Evolutionary conservation across 2,113 vertebrate genomes (phyloP).

Genomic region (Monarcha castaneiventris): DNA sequence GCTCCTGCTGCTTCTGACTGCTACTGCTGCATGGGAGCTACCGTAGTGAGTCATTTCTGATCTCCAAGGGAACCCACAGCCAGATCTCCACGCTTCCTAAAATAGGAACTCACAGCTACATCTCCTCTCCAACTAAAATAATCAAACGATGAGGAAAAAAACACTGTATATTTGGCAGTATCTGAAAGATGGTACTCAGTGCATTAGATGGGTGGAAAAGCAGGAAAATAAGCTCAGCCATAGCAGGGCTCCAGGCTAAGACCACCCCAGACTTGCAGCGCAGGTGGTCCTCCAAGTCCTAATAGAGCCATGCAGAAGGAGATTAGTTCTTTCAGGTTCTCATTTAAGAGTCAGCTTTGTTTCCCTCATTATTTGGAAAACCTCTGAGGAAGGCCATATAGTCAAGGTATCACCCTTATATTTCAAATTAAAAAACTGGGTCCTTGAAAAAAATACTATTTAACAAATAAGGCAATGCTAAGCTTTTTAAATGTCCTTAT

Average conservation of each 20-base stretch:
- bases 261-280: not conserved
- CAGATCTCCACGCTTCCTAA: not conserved
- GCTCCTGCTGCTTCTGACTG: not conserved
- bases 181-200: not conserved
- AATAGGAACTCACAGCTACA: slow-evolving; percentile 19
- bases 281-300: not conserved
- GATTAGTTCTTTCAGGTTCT: not conserved
- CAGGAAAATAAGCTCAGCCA: not conserved
- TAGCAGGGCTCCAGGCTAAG: not conserved
- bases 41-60: not conserved
- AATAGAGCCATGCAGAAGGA: not conserved
- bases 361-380: not conserved
- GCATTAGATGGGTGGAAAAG: not conserved
- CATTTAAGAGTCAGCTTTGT: not conserved
- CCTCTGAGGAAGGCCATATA: not conserved
- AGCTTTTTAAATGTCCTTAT: not conserved
- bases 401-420: not conserved
- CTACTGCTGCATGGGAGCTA: not conserved
- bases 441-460: not conserved
- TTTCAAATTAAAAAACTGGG: not conserved
- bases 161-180: not conserved
- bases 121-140: not conserved
- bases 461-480: not conserved
- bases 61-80: slow-evolving; percentile 36
- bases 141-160: not conserved